These are phyloP conservation scores for Fregetta grallaria DNA, from an alignment of 2,113 vertebrate genomes.

Conservation along the genomic window DNA sequence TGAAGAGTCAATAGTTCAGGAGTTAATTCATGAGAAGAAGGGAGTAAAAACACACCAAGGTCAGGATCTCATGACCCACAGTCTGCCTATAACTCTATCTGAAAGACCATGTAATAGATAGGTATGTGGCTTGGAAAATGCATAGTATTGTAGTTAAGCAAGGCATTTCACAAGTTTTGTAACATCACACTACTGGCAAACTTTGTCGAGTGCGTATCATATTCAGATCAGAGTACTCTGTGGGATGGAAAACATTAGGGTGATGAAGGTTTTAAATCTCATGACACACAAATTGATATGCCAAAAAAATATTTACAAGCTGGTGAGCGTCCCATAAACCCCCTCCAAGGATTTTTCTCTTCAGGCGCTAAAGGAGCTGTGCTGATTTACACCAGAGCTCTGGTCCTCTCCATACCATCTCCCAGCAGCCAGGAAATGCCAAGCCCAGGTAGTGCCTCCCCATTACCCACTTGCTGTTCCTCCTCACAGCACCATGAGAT, in stretches of 20 bases:
- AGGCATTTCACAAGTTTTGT: conserved; percentile 36
- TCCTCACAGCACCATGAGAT: neutral
- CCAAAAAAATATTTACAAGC: conserved; percentile 24
- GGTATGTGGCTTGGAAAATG: conserved; percentile 50
- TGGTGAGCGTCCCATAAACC: neutral
- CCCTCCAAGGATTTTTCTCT: neutral
- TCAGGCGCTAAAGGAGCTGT: neutral
- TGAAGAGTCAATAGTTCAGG: conserved; percentile 59
- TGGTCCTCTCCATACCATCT: neutral
- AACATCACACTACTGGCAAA: conserved; percentile 35
- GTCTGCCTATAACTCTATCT: conserved; percentile 30
- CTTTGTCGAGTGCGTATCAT: neutral
- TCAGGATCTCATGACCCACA: conserved; percentile 68
- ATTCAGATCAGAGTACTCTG: neutral
- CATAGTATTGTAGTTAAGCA: neutral
- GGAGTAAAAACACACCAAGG: conserved; percentile 60
- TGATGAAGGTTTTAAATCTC: conserved; percentile 35
- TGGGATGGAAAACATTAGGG: neutral
- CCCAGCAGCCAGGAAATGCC: neutral
- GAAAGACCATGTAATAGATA: conserved; percentile 59
- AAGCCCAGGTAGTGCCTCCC: neutral
- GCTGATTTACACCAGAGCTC: neutral
- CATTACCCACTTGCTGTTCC: neutral
- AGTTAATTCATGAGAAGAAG: conserved; percentile 62
- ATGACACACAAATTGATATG: neutral